Base-by-base conservation (phyloP, 2,888 invertebrate species). In the Ectropis crepuscularia region DNA sequence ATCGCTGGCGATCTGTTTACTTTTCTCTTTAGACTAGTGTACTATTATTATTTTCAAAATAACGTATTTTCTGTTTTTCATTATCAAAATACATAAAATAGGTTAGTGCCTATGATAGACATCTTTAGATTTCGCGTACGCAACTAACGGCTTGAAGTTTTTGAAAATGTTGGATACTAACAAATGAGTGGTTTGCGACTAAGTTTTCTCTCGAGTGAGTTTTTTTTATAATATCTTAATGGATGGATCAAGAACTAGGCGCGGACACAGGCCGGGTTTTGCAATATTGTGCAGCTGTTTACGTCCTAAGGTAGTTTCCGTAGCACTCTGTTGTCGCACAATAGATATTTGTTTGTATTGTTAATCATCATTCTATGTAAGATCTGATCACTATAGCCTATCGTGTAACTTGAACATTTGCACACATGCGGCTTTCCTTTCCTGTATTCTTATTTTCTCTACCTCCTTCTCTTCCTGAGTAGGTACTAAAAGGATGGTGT, bases 1-100 rank as follows among this genome's bases (percentile, higher is more conserved):
- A 82, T 92, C 90, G 92, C 92, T 88, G 92, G 92, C 92, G 92
- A 92, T 90, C 90, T 83, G 69, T 81, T 89, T 87, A 83, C 72
- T 84, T 89, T 88, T 89, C 86, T 91, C 85, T 88, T 86, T 90
- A 90, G 89, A 83, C 77, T 90, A 90, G 86, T 83, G 82, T 87
- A 82, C 83, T 85, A 80, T 86, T 85, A 76, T 81, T 80, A 28
- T 78, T 78, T 79, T 74, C 86, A 81, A 86, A 79, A 73, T 83
- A 84, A 86, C 79, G 77, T 83, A 83, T 82, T 82, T 80, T 83
- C 81, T 83, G 78, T 85, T 86, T 85, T 76, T 79, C 39, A 41
- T 28, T 81, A 83, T 80, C 81, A 79, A 81, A 77, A 78, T 47
- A 46, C 38, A 53, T 53, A 58, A 38, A 10, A 38, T 47, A 39